phyloP scores from a whole-genome alignment of 1,140 invertebrate species.

The Steinernema feltiae region DNA sequence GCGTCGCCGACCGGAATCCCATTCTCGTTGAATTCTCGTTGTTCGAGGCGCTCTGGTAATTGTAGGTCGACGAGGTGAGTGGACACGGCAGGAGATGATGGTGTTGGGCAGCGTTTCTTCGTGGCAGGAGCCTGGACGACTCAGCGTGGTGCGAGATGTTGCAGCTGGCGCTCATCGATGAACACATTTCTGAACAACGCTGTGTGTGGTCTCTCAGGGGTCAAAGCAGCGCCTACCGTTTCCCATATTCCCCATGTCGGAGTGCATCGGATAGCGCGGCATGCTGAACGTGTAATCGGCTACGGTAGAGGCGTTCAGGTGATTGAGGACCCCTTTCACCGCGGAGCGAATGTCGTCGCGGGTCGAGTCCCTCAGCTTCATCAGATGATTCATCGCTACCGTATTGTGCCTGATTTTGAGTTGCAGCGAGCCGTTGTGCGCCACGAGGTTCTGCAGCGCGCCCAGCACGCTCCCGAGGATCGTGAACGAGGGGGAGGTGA shows the following conservation, averaged over 20 bases:
- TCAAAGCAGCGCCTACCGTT: background rate
- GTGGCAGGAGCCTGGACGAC: background rate
- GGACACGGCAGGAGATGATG: background rate
- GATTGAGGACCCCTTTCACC: constrained; percentile 27
- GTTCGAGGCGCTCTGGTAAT: background rate
- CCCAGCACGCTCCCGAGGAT: constrained; percentile 37
- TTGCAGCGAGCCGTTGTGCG: constrained; percentile 25
- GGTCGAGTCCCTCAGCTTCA: constrained; percentile 33
- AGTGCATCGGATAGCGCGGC: background rate
- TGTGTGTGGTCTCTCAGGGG: background rate
- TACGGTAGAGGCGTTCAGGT: constrained; percentile 32
- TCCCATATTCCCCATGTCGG: background rate
- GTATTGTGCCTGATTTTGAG: constrained; percentile 22
- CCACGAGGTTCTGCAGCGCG: constrained; percentile 23
- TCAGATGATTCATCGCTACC: constrained; percentile 26
- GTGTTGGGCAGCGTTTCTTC: constrained; percentile 3
- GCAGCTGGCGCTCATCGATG: background rate
- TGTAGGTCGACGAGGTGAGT: background rate
- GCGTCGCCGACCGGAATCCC: background rate
- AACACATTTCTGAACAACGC: background rate
- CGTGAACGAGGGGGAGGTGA: constrained; percentile 38
- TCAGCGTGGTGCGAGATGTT: background rate
- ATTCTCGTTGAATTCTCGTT: background rate
- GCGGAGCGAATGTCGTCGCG: constrained; percentile 36
- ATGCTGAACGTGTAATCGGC: constrained; percentile 16